Evolutionary conservation across 2,797 vertebrate species (phyloP), one percentile per base, ranked within the genome.

Genomic region (Platalea minor): DNA sequence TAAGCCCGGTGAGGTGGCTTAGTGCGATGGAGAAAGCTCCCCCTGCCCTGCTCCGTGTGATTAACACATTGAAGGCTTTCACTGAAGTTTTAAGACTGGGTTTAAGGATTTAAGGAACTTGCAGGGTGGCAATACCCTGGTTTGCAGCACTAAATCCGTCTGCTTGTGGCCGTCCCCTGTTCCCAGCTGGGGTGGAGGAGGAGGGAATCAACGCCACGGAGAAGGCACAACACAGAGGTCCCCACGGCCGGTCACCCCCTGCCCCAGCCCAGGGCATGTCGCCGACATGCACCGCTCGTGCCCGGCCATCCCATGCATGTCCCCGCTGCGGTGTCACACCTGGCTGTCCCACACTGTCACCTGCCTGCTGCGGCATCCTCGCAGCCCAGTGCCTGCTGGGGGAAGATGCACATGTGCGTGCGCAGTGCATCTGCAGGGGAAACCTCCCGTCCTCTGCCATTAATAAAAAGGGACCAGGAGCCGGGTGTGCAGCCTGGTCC

Each of bases 61-160:
- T 82, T 81, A 91, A 75, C 0, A 2, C 0, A 0, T 56, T 64
- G 45, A 74, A 95, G 64, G 61, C 85, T 94, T 95, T 85, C 2
- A 2, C n/a, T 43, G 41, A 82, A 69, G 39, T 63, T 92, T 91
- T 89, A 85, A 72, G 31, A 72, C 28, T 37, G 46, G 5, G 5
- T 88, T 97, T 85, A 77, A 81, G 84, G 65, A 68, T 35, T 73
- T 68, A 76, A 85, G 63, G 68, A 83, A 59, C 48, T 21, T n/a
- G 5, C 43, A 79, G 57, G 13, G 60, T 1, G 4, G 45, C 51
- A 67, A 37, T 54, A 77, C 33, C 57, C 57, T 70, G 50, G 25
- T 70, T 90, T 83, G 74, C 68, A 91, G 72, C 48, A 39, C 81
- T 51, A 17, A 84, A 79, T 75, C 26, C 11, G 2, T 46, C 39